Evolutionary conservation across 2,888 invertebrate species (phyloP), one percentile per base, ranked within the genome.

Genomic region (Amphimallon solstitiale): DNA sequence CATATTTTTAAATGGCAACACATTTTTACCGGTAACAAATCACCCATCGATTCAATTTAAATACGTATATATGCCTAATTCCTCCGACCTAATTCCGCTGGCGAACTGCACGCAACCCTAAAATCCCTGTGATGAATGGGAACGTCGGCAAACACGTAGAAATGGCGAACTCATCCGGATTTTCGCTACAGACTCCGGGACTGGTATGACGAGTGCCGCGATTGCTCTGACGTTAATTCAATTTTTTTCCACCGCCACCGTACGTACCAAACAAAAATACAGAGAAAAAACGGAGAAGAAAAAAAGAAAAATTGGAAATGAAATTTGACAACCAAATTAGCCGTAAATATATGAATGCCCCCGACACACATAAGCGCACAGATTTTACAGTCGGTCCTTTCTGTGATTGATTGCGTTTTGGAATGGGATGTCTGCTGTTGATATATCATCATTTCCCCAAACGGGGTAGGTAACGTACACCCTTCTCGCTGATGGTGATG

Each of bases 291-390:
- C 7, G n/a, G n/a, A n/a, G 29, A 29, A 29, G 29, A 29, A 29
- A n/a, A 43, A 40, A 19, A 56, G 51, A 38, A 56, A 56, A 38
- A 40, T 40, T 56, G 23, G 46, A 56, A 45, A 56, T 43, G 56
- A 56, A 46, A 56, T 62, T 66, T 66, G 66, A 66, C 66, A 66
- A 52, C 52, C 62, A 66, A 66, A 66, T 66, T 66, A 66, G 51
- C 61, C 66, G 51, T 62, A 48, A 61, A 61, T 54, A 62, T 66
- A 61, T 66, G 66, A 66, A 66, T 66, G 66, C 52, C 12, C 21
- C 56, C 56, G 40, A 23, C 56, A 21, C 23, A 14, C 51, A 40
- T 49, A 51, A 51, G 35, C 51, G 35, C 51, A 34, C 51, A 35
- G 56, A 43, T 59, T 59, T 59, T 15, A 45, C 56, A 59, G 45